Evolutionary conservation across 2,888 invertebrate species (phyloP).

Genomic region (Spodoptera littoralis): DNA sequence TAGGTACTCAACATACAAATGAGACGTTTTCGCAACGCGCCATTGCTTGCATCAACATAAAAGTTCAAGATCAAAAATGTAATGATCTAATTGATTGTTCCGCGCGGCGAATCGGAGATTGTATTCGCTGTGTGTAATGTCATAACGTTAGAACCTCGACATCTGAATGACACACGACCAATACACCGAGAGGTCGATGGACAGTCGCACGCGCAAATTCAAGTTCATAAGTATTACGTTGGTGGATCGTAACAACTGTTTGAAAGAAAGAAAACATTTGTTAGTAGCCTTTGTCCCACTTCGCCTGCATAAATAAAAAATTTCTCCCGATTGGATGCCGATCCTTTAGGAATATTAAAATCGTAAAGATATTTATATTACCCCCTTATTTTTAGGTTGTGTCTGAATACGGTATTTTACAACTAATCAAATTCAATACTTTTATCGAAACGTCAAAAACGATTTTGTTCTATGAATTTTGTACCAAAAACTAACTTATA

Average conservation of each 20-base stretch:
- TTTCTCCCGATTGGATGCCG: too few species aligned
- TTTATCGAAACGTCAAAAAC: too few species aligned
- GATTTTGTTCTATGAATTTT: too few species aligned
- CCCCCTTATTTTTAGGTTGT: too few species aligned
- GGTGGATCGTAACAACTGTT: background rate
- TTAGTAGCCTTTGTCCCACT: too few species aligned
- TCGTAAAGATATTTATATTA: too few species aligned
- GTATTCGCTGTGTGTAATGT: constrained; percentile 23
- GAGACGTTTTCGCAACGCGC: constrained; percentile 17
- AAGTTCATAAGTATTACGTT: constrained; percentile 35
- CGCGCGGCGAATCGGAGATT: constrained; percentile 21
- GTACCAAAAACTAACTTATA: too few species aligned
- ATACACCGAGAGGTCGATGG: constrained; percentile 37
- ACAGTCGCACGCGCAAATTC: constrained; percentile 33
- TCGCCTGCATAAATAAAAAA: too few species aligned
- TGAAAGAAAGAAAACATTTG: too few species aligned
- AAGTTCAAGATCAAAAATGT: constrained; percentile 51
- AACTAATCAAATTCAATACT: too few species aligned
- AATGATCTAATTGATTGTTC: constrained; percentile 50
- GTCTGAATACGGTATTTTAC: too few species aligned
- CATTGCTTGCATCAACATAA: constrained; percentile 37
- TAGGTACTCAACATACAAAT: background rate
- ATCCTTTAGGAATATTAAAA: too few species aligned
- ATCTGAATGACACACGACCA: constrained; percentile 25
- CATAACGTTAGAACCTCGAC: constrained; percentile 37